These are phyloP conservation scores for Drosophila subsilvestris DNA, from an alignment of 2,888 invertebrate species.

Conservation along the genomic window DNA sequence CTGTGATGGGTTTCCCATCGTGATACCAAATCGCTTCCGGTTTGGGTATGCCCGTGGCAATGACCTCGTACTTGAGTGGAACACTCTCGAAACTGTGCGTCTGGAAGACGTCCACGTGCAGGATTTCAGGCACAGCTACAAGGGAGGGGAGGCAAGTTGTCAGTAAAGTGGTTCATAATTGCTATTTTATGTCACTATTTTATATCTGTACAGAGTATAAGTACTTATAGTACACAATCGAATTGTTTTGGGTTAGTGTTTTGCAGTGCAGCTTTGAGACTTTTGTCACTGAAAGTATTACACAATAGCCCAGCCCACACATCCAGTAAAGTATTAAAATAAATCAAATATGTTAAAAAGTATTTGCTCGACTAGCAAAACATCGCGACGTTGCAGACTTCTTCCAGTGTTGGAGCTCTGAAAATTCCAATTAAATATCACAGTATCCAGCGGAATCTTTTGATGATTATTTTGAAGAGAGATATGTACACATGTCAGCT, in stretches of 20 bases:
- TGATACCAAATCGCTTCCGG: constrained; percentile 92
- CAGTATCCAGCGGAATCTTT: background rate
- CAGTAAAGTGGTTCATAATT: background rate
- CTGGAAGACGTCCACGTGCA: constrained; percentile 90
- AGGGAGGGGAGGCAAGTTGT: constrained; percentile 14
- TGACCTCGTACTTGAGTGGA: constrained; percentile 91
- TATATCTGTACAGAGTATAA: constrained; percentile 30
- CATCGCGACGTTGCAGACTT: background rate
- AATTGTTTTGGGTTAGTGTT: constrained; percentile 29
- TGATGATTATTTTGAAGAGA: no score
- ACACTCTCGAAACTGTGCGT: constrained; percentile 92
- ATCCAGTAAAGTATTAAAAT: background rate
- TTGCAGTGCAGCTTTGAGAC: constrained; percentile 2
- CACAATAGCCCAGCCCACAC: background rate
- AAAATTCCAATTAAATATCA: no score
- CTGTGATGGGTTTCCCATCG: constrained; percentile 89
- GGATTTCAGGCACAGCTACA: constrained; percentile 88
- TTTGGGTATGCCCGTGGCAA: constrained; percentile 90
- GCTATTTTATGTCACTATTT: background rate
- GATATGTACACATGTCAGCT: background rate
- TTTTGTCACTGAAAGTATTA: background rate
- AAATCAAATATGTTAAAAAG: background rate
- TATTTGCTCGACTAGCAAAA: background rate
- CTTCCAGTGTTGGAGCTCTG: background rate
- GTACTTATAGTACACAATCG: constrained; percentile 10